phyloP scores from a whole-genome alignment of 2,888 invertebrate genomes.

The Drosophila percnosoma region DNA sequence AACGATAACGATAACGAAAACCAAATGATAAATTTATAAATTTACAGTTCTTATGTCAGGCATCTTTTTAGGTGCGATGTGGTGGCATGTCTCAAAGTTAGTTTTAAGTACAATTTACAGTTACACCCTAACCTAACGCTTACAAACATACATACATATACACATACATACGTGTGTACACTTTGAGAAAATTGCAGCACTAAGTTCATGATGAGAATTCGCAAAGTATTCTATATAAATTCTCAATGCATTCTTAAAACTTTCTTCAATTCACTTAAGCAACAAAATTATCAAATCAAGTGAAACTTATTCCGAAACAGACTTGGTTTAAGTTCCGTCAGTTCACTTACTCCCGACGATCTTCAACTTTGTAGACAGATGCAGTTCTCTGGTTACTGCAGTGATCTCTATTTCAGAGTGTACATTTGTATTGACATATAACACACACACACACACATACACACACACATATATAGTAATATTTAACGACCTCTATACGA shows the following conservation, averaged over 20 bases:
- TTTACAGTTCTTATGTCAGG: slow-evolving; percentile 39
- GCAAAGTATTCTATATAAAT: not conserved
- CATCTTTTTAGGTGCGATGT: slow-evolving; percentile 55
- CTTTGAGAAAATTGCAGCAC: not conserved
- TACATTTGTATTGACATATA: slow-evolving; percentile 11
- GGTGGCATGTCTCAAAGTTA: slow-evolving; percentile 35
- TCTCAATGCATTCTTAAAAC: not conserved
- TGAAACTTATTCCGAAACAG: not conserved
- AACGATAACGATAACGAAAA: not conserved
- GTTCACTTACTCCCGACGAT: not conserved
- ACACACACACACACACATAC: not conserved
- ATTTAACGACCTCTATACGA: slow-evolving; percentile 53
- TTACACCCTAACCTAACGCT: slow-evolving; percentile 37
- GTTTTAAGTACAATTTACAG: slow-evolving; percentile 30
- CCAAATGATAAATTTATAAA: slow-evolving; percentile 31
- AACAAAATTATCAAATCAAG: not conserved
- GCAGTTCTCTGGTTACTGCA: not conserved
- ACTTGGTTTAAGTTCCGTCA: not conserved
- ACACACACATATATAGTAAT: slow-evolving; percentile 8
- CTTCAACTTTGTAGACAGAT: not conserved
- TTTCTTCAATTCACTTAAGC: not conserved
- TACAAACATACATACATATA: slow-evolving; percentile 23
- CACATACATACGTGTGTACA: slow-evolving; percentile 1
- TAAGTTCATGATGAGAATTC: not conserved
- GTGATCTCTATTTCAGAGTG: not conserved